Conservation (phyloP, 2,888 invertebrate species). For the Malachius bipustulatus region DNA sequence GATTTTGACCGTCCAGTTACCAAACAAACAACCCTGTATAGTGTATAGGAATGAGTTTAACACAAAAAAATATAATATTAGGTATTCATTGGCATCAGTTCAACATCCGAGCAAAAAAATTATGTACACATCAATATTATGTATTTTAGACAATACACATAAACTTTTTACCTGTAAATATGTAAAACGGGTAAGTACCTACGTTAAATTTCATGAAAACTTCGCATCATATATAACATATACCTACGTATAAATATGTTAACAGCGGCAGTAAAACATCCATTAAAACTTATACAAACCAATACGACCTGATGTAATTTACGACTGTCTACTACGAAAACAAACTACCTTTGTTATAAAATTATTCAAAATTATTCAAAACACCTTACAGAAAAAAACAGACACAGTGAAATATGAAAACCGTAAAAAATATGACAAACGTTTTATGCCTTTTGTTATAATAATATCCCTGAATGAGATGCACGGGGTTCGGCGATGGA, state of each 20-base stretch:
- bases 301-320: conserved; percentile 23
- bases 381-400: conserved; percentile 24
- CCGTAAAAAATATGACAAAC: conserved; percentile 37
- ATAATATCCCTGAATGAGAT: conserved; percentile 35
- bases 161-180: too few relatives aligned
- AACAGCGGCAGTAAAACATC: conserved; percentile 12
- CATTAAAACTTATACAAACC: conserved; percentile 22
- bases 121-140: too few relatives aligned
- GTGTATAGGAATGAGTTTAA: too few relatives aligned
- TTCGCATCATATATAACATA: not conserved
- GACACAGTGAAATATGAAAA: conserved; percentile 34
- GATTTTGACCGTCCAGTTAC: too few relatives aligned
- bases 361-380: conserved; percentile 37
- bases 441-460: conserved; percentile 33
- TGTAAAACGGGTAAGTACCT: conserved; percentile 3
- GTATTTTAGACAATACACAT: too few relatives aligned
- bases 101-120: too few relatives aligned
- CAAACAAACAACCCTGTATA: too few relatives aligned
- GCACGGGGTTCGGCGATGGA: conserved; percentile 29
- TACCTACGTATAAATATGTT: not conserved
- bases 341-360: conserved; percentile 28
- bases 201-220: too few relatives aligned
- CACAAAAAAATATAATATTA: too few relatives aligned
- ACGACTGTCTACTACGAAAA: conserved; percentile 25
- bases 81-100: too few relatives aligned